Conservation (phyloP, 92 coral and sea anemone genomes). For the Isaurus tuberculatus region DNA sequence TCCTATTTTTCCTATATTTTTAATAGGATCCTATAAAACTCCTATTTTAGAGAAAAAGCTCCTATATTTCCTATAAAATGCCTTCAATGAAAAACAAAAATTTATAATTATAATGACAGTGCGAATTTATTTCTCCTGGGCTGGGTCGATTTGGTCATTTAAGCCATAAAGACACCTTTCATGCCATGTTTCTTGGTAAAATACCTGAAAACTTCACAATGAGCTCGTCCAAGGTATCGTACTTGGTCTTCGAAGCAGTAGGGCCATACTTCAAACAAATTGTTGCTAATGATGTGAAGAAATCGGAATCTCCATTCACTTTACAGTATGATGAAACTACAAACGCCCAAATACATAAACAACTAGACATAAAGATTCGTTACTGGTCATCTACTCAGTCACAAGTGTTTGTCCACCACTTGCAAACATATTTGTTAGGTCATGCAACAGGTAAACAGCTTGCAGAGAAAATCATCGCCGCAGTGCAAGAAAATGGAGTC, state of each 20-base stretch:
- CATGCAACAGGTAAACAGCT: slow-evolving; percentile 63
- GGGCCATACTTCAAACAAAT: slow-evolving; percentile 59
- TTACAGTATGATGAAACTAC: slow-evolving; percentile 61
- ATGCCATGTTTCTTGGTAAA: slow-evolving; percentile 60
- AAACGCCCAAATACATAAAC: slow-evolving; percentile 56
- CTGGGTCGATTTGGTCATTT: slow-evolving; percentile 1
- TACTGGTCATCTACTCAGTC: slow-evolving; percentile 42
- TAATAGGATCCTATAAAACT: slow-evolving; percentile 32
- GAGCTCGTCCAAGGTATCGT: slow-evolving; percentile 49
- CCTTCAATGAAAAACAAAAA: slow-evolving; percentile 10
- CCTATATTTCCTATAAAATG: slow-evolving; percentile 26
- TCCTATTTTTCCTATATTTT: too few species aligned
- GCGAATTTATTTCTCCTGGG: slow-evolving; percentile 15
- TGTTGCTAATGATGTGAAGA: slow-evolving; percentile 59
- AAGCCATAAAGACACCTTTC: slow-evolving; percentile 29
- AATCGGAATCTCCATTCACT: slow-evolving; percentile 49
- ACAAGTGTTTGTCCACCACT: slow-evolving; percentile 58
- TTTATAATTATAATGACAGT: slow-evolving; percentile 21
- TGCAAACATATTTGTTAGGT: slow-evolving; percentile 59
- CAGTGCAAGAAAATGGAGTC: slow-evolving; percentile 37
- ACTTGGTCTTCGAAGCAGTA: slow-evolving; percentile 58
- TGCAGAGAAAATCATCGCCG: slow-evolving; percentile 41
- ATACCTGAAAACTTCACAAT: slow-evolving; percentile 34
- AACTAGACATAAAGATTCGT: slow-evolving; percentile 2
- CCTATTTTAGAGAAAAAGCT: slow-evolving; percentile 16